Evolutionary conservation across 2,113 vertebrate genomes (phyloP).

Genomic region (Clinocottus analis): DNA sequence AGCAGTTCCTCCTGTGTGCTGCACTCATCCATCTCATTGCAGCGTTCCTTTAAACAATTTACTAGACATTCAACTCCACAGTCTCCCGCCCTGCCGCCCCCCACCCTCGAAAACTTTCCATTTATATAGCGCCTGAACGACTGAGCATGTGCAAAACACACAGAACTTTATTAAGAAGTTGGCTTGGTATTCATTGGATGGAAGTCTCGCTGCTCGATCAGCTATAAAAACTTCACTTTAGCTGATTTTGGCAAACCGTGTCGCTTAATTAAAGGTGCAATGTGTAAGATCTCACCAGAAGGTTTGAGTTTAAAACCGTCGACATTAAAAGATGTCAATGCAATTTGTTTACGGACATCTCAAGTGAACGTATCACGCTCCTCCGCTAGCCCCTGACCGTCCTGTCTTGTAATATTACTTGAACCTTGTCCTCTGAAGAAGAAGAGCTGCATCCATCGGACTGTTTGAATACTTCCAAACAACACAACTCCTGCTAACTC

Average conservation of each 20-base stretch:
- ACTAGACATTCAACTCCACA: constrained; percentile 17
- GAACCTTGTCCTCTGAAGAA: no score
- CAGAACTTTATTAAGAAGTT: background rate
- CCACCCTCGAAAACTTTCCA: constrained; percentile 20
- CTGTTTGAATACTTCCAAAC: no score
- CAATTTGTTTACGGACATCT: no score
- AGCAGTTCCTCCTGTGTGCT: constrained; percentile 44
- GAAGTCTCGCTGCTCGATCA: background rate
- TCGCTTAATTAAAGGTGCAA: background rate
- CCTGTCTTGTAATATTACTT: no score
- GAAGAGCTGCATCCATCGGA: no score
- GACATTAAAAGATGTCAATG: background rate
- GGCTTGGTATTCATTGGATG: background rate
- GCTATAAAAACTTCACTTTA: background rate
- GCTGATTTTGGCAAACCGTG: background rate
- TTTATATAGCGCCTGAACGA: constrained; percentile 14
- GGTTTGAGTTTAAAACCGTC: background rate
- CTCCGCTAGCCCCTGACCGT: no score
- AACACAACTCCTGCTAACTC: no score
- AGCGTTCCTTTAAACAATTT: constrained; percentile 48
- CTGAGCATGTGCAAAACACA: background rate
- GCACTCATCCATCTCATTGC: constrained; percentile 51
- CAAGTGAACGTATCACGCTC: no score
- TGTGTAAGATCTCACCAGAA: background rate
- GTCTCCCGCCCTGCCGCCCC: constrained; percentile 10